Evolutionary conservation across 35 echinoderm and acorn worm genomes (phyloP).

Genomic region (Ophioderma brevispina): DNA sequence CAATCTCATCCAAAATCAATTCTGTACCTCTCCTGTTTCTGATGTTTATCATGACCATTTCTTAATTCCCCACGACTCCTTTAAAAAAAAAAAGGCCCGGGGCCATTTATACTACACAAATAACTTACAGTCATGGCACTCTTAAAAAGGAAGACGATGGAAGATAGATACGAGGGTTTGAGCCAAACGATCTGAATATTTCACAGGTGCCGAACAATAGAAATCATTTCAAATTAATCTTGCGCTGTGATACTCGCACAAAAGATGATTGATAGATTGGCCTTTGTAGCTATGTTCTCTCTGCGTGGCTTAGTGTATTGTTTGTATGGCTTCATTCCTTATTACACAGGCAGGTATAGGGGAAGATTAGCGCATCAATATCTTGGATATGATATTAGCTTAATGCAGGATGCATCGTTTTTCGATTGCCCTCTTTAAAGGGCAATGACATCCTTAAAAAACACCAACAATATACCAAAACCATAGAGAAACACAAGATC

Average conservation of each 20-base stretch:
- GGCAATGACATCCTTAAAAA: too few species aligned
- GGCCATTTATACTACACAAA: not conserved
- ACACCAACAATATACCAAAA: too few species aligned
- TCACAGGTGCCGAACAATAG: not conserved
- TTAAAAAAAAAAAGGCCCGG: not conserved
- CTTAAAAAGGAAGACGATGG: not conserved
- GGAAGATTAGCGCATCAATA: too few species aligned
- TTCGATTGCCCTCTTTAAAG: too few species aligned
- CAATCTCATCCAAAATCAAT: not conserved
- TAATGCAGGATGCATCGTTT: too few species aligned
- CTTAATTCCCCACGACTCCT: not conserved
- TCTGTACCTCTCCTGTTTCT: not conserved
- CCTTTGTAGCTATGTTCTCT: not conserved
- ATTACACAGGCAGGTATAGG: too few species aligned
- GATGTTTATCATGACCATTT: not conserved
- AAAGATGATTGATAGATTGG: not conserved
- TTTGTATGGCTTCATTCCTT: not conserved
- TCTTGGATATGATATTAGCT: too few species aligned
- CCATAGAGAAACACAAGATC: too few species aligned
- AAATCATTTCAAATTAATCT: constrained; percentile 8
- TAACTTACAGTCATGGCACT: too few species aligned
- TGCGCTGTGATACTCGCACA: not conserved
- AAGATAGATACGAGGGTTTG: not conserved
- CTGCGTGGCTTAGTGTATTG: not conserved
- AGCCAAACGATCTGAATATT: not conserved